Percentiles rank a stretch among this genome's conserved stretches.
These are phyloP conservation scores for Synergus umbraculus DNA, from an alignment of 2,888 invertebrate genomes.

Conservation along the genomic window DNA sequence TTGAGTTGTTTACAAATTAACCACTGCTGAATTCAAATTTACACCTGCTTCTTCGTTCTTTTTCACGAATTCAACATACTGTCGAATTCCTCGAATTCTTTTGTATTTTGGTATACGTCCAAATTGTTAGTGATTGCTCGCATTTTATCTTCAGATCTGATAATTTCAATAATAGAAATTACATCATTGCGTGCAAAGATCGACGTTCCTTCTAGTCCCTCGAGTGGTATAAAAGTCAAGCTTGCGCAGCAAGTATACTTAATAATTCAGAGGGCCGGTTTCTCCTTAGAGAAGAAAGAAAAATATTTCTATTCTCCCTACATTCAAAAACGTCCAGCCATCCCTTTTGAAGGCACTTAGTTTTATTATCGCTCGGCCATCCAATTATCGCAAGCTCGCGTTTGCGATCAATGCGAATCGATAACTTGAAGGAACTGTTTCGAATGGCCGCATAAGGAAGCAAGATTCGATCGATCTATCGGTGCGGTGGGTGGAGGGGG, in stretches of 20 bases:
- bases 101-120: no score
- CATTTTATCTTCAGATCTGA: background rate
- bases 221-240: background rate
- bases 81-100: no score
- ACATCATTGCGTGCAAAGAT: constrained; percentile 18
- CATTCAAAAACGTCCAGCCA: constrained; percentile 36
- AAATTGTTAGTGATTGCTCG: no score
- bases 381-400: constrained; percentile 37
- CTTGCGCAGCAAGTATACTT: background rate
- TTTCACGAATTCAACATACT: no score
- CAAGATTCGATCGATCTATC: constrained; percentile 47
- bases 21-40: no score
- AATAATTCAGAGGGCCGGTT: constrained; percentile 2
- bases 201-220: background rate
- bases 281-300: background rate
- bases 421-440: constrained; percentile 17
- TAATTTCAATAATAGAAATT: constrained; percentile 29
- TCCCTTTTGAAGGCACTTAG: constrained; percentile 51
- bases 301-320: constrained; percentile 3
- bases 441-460: constrained; percentile 35
- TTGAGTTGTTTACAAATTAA: no score
- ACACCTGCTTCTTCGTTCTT: no score
- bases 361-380: constrained; percentile 56
- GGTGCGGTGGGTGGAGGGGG: constrained; percentile 30
- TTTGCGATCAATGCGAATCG: constrained; percentile 19